A percentile compares a stretch with the other conserved stretches of the same genome.
Conservation (phyloP, 2,113 vertebrate species). For the Tupaia tana region DNA sequence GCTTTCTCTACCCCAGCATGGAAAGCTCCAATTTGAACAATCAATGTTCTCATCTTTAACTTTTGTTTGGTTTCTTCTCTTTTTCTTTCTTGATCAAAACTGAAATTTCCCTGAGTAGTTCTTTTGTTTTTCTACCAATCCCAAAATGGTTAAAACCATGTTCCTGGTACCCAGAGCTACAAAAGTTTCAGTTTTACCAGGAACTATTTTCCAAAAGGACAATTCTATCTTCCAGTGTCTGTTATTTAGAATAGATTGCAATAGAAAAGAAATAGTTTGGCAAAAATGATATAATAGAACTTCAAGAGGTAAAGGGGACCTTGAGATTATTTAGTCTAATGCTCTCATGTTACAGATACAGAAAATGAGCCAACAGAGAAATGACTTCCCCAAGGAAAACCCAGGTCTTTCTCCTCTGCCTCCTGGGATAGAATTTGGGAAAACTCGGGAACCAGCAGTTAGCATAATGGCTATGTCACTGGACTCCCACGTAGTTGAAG, state of each 20-base stretch:
- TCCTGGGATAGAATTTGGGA: background rate
- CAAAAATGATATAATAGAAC: background rate
- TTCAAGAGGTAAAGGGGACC: constrained; percentile 1
- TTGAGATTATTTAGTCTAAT: constrained; percentile 12
- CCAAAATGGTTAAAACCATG: background rate
- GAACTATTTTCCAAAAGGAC: background rate
- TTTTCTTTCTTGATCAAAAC: background rate
- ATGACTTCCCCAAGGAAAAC: background rate
- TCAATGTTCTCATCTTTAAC: background rate
- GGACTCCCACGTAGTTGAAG: no score
- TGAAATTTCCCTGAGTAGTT: background rate
- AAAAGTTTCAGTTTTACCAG: background rate
- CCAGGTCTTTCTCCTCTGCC: background rate
- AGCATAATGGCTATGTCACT: no score
- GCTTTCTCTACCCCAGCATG: background rate
- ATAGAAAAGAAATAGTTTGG: background rate
- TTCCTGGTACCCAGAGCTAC: background rate
- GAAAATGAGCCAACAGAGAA: background rate
- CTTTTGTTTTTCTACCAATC: background rate
- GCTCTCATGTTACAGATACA: background rate
- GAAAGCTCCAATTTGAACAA: background rate
- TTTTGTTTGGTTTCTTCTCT: background rate
- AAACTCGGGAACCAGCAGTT: no score
- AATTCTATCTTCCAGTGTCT: background rate
- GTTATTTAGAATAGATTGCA: background rate